Evolutionary conservation across 92 coral and sea anemone species (phyloP).

Genomic region (Plumapathes pennacea): DNA sequence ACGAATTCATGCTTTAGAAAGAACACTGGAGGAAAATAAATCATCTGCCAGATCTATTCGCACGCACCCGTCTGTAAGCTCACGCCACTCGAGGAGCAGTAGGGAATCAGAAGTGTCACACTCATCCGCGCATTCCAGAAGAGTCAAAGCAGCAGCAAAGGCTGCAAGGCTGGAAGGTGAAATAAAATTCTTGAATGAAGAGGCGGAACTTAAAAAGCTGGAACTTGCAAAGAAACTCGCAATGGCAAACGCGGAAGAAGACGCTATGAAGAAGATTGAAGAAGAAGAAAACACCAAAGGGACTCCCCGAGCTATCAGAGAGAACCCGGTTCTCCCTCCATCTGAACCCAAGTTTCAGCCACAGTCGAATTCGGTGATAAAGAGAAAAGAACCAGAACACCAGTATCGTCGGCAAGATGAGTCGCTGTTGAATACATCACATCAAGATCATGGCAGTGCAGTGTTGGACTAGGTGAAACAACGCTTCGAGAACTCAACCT

Average conservation of each 20-base stretch:
- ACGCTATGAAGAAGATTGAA: slow-evolving; percentile 3
- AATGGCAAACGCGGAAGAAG: slow-evolving; percentile 38
- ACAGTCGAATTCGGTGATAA: too few relatives aligned
- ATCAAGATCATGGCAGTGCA: too few relatives aligned
- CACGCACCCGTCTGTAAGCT: background rate
- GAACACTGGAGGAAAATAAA: background rate
- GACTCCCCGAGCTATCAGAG: background rate
- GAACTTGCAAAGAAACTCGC: slow-evolving; percentile 41
- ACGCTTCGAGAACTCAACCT: slow-evolving; percentile 22
- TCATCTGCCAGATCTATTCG: background rate
- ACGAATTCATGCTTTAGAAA: background rate
- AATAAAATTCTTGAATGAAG: slow-evolving; percentile 8
- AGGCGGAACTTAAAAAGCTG: slow-evolving; percentile 18
- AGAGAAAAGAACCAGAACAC: too few relatives aligned
- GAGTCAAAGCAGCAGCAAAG: slow-evolving; percentile 25
- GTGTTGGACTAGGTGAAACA: too few relatives aligned
- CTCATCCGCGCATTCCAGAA: slow-evolving; percentile 4
- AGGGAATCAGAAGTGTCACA: too few relatives aligned
- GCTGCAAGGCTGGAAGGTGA: slow-evolving; percentile 33
- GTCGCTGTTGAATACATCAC: too few relatives aligned
- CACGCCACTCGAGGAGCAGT: too few relatives aligned
- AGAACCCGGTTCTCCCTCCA: too few relatives aligned
- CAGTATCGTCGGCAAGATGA: too few relatives aligned
- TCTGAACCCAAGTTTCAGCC: too few relatives aligned
- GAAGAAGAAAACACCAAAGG: background rate